phyloP scores from a whole-genome alignment of 2,797 vertebrate species.

The Capromys pilorides region DNA sequence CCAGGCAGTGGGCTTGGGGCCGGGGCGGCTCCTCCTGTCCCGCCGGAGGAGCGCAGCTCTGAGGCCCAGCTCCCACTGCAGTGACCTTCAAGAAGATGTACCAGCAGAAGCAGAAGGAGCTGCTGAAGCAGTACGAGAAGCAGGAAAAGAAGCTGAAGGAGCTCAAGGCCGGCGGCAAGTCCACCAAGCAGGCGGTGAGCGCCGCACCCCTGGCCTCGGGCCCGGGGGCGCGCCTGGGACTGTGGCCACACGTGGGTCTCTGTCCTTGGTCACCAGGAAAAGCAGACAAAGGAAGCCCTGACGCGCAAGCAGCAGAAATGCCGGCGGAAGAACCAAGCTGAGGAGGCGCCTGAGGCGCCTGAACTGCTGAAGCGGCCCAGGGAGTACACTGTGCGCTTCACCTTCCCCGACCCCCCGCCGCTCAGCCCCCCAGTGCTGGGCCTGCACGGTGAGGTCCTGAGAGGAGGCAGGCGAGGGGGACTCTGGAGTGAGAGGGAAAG shows the following conservation, averaged over 20 bases:
- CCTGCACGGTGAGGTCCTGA: conserved; percentile 88
- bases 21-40: too few species aligned
- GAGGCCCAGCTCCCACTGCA: conserved; percentile 56
- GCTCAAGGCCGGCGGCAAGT: conserved; percentile 95
- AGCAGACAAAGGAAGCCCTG: conserved; percentile 93
- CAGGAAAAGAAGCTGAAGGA: conserved; percentile 96
- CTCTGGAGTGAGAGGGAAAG: too few species aligned
- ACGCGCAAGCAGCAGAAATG: conserved; percentile 95
- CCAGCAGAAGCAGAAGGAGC: conserved; percentile 95
- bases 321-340: conserved; percentile 89
- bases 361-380: conserved; percentile 93
- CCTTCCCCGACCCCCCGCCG: conserved; percentile 93
- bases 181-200: conserved; percentile 94
- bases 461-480: too few species aligned
- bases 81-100: conserved; percentile 99
- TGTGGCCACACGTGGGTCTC: accelerated
- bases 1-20: not conserved
- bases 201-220: too few species aligned
- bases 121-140: conserved; percentile 95
- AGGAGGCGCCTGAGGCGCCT: conserved; percentile 89
- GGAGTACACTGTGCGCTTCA: conserved; percentile 96
- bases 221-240: not conserved
- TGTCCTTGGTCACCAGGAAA: conserved; percentile 86
- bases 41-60: not conserved
- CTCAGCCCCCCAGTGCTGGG: conserved; percentile 95